phyloP scores from a whole-genome alignment of 2,888 invertebrate species.

The Pimpla rufipes region DNA sequence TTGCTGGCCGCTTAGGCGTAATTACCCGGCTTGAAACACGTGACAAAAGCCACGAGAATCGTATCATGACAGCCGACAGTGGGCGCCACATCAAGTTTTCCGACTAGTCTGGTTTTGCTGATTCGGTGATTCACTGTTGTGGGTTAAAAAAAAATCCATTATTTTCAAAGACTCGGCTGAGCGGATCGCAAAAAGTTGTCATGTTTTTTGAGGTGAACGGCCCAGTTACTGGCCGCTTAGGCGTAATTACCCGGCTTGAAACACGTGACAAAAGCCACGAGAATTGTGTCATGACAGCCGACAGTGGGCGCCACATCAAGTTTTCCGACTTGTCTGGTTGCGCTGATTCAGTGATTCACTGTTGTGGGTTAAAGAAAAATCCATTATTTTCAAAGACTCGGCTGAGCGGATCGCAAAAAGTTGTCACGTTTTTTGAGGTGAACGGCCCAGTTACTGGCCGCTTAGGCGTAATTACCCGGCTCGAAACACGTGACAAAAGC shows the following conservation, averaged over 20 bases:
- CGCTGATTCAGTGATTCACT: no score
- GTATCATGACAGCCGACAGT: not conserved
- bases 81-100: not conserved
- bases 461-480: not conserved
- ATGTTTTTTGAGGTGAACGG: not conserved
- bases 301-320: not conserved
- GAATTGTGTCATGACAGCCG: not conserved
- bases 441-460: not conserved
- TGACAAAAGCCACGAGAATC: not conserved
- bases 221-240: not conserved
- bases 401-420: not conserved
- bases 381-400: slow-evolving; percentile 60
- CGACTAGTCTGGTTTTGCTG: not conserved
- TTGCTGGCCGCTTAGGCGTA: not conserved
- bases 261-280: slow-evolving; percentile 11
- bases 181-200: not conserved
- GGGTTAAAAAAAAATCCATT: slow-evolving; percentile 73
- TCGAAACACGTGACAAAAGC: slow-evolving; percentile 9
- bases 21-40: not conserved
- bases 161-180: slow-evolving; percentile 40
- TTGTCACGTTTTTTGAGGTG: not conserved
- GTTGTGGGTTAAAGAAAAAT: slow-evolving; percentile 74
- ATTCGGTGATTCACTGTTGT: no score
- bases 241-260: not conserved
- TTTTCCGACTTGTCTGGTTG: not conserved